phyloP scores from a whole-genome alignment of 1,140 invertebrate species.

The Neomicropteryx cornuta region DNA sequence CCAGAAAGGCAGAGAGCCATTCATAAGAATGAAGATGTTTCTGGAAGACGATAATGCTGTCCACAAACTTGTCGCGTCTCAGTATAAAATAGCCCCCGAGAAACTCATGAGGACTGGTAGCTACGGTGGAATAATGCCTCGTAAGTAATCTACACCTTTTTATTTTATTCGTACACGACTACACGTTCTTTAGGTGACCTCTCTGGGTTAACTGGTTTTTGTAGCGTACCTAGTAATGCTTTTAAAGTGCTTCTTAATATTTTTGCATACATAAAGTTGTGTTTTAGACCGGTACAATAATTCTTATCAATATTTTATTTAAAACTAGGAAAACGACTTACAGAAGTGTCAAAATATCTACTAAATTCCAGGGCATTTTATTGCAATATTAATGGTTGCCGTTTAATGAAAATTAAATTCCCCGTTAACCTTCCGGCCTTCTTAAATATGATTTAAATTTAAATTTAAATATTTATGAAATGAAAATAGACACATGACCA shows the following conservation, averaged over 20 bases:
- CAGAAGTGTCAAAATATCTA: neutral
- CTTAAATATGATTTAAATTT: too few species aligned
- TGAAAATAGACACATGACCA: too few species aligned
- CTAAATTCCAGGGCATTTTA: too few species aligned
- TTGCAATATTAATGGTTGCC: too few species aligned
- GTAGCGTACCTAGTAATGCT: too few species aligned
- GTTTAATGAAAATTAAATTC: too few species aligned
- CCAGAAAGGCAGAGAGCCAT: slow-evolving; percentile 92
- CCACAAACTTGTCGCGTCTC: slow-evolving; percentile 90
- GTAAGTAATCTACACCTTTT: slow-evolving; percentile 41
- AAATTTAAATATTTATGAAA: too few species aligned
- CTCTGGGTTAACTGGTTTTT: too few species aligned
- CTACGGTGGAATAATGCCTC: slow-evolving; percentile 75
- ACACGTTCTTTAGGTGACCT: neutral
- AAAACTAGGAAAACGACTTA: slow-evolving; percentile 10
- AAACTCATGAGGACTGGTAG: slow-evolving; percentile 90
- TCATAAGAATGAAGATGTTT: slow-evolving; percentile 98
- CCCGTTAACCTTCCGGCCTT: too few species aligned
- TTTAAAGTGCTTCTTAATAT: too few species aligned
- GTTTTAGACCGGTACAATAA: too few species aligned
- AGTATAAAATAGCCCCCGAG: slow-evolving; percentile 95
- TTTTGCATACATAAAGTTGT: too few species aligned
- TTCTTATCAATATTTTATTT: slow-evolving; percentile 33
- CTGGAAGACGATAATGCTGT: slow-evolving; percentile 94
- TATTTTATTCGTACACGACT: neutral